Conservation (phyloP, 2,888 invertebrate species). For the Drosophila neonasuta region DNA sequence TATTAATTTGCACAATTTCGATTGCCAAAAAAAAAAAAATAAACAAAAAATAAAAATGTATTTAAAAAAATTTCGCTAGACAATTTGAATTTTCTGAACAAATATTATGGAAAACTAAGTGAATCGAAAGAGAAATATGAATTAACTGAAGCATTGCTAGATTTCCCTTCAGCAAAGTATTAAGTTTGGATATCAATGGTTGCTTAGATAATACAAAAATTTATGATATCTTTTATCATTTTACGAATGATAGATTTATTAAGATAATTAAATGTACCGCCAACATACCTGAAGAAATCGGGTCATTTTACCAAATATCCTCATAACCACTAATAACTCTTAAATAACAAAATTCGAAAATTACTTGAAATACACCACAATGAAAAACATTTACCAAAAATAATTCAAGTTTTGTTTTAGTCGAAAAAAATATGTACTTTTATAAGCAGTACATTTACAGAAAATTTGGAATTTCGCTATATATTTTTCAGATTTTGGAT, state of each 20-base stretch:
- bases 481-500: slow-evolving; percentile 17
- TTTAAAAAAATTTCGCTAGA: slow-evolving; percentile 3
- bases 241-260: no score
- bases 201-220: background rate
- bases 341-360: background rate
- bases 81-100: slow-evolving; percentile 16
- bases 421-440: background rate
- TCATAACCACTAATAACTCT: slow-evolving; percentile 43
- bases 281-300: slow-evolving; percentile 58
- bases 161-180: background rate
- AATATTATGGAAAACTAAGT: background rate
- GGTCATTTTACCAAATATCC: slow-evolving; percentile 60
- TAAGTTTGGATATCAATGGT: background rate
- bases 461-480: slow-evolving; percentile 44
- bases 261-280: no score
- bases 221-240: background rate
- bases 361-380: background rate
- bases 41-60: background rate
- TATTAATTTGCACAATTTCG: slow-evolving; percentile 14
- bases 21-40: background rate
- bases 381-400: slow-evolving; percentile 32
- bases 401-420: slow-evolving; percentile 10
- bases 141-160: background rate
- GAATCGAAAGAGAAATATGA: slow-evolving; percentile 5
- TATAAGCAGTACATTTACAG: slow-evolving; percentile 34